Base-by-base conservation (phyloP, 1,140 invertebrate species). In the Phymastichus coffea region DNA sequence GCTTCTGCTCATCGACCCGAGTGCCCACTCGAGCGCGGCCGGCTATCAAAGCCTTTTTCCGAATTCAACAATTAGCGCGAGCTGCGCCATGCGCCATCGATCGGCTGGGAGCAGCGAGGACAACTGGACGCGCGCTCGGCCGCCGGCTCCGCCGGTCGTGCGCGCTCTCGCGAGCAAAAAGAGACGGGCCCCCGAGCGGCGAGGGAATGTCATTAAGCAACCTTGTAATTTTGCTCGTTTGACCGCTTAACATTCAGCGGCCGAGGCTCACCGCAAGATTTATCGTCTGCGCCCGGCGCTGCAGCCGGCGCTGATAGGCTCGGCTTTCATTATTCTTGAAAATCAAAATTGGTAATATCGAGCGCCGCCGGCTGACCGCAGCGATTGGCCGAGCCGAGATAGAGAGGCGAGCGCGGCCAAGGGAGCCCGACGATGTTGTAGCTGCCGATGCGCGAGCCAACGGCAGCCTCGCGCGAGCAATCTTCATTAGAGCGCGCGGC, bases 221-320 rank as follows among this genome's bases (percentile, higher is more conserved):
- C 70, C 77, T 79, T 77, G 74, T 77, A 79, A 78, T 79, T 79
- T 78, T 76, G 74, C 76, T 79, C 67, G 75, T 79, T 76, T 72
- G 74, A 74, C 75, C 74, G 76, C 76, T 75, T 73, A 73, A 69
- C 70, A 77, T 77, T 70, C 62, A 67, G 56, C 65, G 61, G 46
- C 63, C 61, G 64, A 69, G 70, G 66, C 66, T 71, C 64, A 73
- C 73, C 74, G 67, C 73, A 74, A 60, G 66, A 77, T 75, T 77
- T 73, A 76, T 76, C 73, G 68, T 65, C 66, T 57, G 62, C 66
- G 71, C 69, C 66, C 66, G 63, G 54, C 43, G 63, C n/a, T n/a
- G n/a, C n/a, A 64, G 63, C 63, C 47, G 57, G 44, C 23, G 56
- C 43, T 54, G n/a, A 47, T 43, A 37, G 43, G 54, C 48, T 60